Base-by-base conservation (phyloP, 2,888 invertebrate genomes). In the Zonitis immaculata region DNA sequence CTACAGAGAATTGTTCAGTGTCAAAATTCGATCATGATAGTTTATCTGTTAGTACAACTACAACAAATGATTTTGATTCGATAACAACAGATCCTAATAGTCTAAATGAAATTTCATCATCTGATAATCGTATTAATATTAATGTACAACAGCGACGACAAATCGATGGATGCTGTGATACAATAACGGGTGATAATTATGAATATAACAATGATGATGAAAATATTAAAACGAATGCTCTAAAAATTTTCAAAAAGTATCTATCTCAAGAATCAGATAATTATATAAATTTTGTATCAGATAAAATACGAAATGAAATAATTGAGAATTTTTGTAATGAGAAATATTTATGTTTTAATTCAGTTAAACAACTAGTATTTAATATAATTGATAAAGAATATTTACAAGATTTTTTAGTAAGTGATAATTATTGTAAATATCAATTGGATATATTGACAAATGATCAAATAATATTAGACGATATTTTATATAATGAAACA, bases 381-480 rank as follows among this genome's bases (percentile, higher is more conserved):
- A 79, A 81, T 51, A 77, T 83, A 68, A 82, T 95, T 73, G 86
- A 91, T 66, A 80, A 80, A 47, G 83, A 86, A 76, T 87, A 88
- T 78, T 88, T 89, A 72, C 83, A 84, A 66, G 87, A 87, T 63
- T 98, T 94, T 77, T 76, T 90, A 60, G 82, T 85, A 66, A 95
- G 93, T 73, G 88, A 89, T 69, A 90, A 86, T 72, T 91, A 91
- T 76, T 91, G 91, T 70, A 95, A 92, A 78, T 91, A 95, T 78
- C 94, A 95, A 78, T 87, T 97, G 65, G 95, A 97, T 74, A 82
- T 96, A 56, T 80, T 95, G 61, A 92, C 92, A 6, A 85, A 84
- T 73, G 86, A 88, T 59, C 82, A 83, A 75, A 84, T 95, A 35
- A 84, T 82, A 53, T 80, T 97, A 47, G 85, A 86, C 64, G 97